Evolutionary conservation across 64 coral and sea anemone species (phyloP).

Genomic region (Pocillopora verrucosa): DNA sequence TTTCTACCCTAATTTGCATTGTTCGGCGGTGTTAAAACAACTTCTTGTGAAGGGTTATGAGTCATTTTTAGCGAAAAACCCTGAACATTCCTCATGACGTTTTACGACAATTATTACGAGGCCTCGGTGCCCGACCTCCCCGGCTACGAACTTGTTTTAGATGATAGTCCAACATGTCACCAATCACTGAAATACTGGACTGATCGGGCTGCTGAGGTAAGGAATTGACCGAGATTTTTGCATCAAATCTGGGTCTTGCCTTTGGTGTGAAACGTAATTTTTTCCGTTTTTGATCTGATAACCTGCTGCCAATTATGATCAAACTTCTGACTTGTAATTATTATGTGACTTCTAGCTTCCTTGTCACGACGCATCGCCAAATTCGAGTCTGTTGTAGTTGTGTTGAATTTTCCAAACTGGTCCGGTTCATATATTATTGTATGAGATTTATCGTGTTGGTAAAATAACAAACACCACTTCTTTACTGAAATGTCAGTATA

Average conservation of each 20-base stretch:
- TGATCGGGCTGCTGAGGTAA: constrained; percentile 80
- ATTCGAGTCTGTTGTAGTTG: no score
- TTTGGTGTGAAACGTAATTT: neutral
- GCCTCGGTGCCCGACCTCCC: constrained; percentile 64
- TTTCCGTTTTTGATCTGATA: neutral
- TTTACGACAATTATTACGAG: constrained; percentile 82
- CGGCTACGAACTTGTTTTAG: constrained; percentile 68
- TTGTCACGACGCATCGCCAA: neutral
- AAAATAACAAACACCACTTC: no score
- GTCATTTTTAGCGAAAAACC: neutral
- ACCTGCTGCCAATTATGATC: no score
- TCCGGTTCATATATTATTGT: no score
- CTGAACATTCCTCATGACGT: constrained; percentile 55
- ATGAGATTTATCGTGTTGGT: no score
- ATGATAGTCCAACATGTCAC: constrained; percentile 84
- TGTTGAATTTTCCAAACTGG: no score
- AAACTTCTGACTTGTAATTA: no score
- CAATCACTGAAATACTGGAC: constrained; percentile 94
- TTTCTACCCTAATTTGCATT: neutral
- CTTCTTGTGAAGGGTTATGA: neutral
- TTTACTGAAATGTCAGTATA: no score
- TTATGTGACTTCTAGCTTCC: no score
- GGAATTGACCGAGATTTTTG: neutral
- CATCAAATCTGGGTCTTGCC: neutral
- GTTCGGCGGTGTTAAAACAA: neutral